Evolutionary conservation across 1,140 invertebrate genomes (phyloP).

Genomic region (Drosophila elegans): DNA sequence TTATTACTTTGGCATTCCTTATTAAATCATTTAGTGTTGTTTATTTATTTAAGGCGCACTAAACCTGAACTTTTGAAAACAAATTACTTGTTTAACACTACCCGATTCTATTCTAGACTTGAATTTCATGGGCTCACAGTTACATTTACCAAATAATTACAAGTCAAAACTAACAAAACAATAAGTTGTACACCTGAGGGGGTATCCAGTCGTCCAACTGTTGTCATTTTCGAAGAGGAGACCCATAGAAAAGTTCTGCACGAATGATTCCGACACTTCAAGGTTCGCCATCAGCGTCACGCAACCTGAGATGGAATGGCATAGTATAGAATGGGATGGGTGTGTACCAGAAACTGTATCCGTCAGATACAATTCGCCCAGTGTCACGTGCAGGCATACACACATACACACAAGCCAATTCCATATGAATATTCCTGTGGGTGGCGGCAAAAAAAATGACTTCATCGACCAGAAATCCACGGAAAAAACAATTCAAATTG

Average conservation of each 20-base stretch:
- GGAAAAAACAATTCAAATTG: slow-evolving; percentile 34
- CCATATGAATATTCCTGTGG: slow-evolving; percentile 27
- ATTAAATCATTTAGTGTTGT: background rate
- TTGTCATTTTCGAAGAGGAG: slow-evolving; percentile 16
- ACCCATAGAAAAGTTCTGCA: slow-evolving; percentile 68
- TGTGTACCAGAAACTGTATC: slow-evolving; percentile 40
- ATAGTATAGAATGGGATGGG: slow-evolving; percentile 6
- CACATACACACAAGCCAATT: slow-evolving; percentile 6
- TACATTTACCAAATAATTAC: slow-evolving; percentile 45
- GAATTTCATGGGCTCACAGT: slow-evolving; percentile 13
- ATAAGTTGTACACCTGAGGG: slow-evolving; percentile 2
- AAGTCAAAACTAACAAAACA: slow-evolving; percentile 38
- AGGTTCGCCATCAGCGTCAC: slow-evolving; percentile 57
- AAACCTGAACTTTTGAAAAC: background rate
- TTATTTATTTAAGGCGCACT: slow-evolving; percentile 1
- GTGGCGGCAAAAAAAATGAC: slow-evolving; percentile 45
- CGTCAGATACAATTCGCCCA: slow-evolving; percentile 49
- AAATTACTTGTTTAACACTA: slow-evolving; percentile 6
- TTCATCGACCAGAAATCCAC: slow-evolving; percentile 60
- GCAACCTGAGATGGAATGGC: slow-evolving; percentile 41
- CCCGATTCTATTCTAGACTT: background rate
- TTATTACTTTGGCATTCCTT: too few species aligned
- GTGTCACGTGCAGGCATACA: slow-evolving; percentile 62
- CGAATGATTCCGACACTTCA: slow-evolving; percentile 72
- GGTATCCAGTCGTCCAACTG: slow-evolving; percentile 50